A percentile compares a stretch with the other conserved stretches of the same genome.
Evolutionary conservation across 1,140 invertebrate genomes (phyloP).

Genomic region (Caenorhabditis inopinata): DNA sequence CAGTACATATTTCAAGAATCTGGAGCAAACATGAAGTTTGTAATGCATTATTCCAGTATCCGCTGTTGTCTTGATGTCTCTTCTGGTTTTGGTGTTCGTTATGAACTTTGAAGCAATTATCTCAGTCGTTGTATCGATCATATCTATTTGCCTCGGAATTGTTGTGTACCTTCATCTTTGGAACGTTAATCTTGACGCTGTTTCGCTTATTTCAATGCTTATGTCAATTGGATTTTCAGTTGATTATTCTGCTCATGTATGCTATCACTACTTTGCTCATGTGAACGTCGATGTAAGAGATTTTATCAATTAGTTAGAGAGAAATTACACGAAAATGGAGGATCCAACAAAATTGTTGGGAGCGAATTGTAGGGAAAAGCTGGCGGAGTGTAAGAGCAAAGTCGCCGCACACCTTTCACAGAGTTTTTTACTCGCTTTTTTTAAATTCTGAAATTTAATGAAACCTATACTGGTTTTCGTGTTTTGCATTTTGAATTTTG

Average conservation of each 20-base stretch:
- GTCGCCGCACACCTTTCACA: no score
- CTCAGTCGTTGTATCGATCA: slow-evolving; percentile 59
- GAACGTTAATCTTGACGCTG: slow-evolving; percentile 62
- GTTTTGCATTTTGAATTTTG: no score
- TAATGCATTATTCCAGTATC: slow-evolving; percentile 54
- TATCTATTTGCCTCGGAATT: slow-evolving; percentile 60
- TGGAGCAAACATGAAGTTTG: no score
- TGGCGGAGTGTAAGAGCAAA: no score
- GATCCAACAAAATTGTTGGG: no score
- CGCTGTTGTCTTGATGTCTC: slow-evolving; percentile 59
- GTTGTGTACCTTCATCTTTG: slow-evolving; percentile 62
- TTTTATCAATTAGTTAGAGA: not conserved
- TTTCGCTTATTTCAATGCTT: slow-evolving; percentile 60
- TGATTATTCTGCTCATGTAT: slow-evolving; percentile 62
- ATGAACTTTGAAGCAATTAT: slow-evolving; percentile 60
- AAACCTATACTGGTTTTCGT: no score
- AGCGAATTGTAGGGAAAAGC: no score
- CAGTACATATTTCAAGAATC: no score
- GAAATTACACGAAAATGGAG: no score
- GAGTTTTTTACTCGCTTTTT: no score
- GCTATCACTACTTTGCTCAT: slow-evolving; percentile 63
- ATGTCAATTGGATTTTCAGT: slow-evolving; percentile 62
- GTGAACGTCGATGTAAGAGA: slow-evolving; percentile 31
- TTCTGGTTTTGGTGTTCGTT: slow-evolving; percentile 60
- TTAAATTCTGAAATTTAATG: no score